Evolutionary conservation across 1,140 invertebrate species (phyloP).

Genomic region (Pseudomyrmex pallidus): DNA sequence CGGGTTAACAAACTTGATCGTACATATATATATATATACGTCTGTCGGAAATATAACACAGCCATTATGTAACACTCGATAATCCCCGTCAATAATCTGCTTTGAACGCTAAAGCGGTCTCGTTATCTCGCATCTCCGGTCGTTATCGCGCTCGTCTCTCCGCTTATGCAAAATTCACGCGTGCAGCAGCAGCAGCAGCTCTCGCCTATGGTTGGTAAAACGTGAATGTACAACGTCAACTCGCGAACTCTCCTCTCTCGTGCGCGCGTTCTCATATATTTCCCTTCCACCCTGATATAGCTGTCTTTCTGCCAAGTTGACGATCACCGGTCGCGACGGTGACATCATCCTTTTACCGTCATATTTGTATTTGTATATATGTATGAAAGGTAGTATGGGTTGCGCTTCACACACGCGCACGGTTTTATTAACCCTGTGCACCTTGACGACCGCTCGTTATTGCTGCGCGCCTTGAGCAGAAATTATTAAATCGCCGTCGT

Average conservation of each 20-base stretch:
- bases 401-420: background rate
- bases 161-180: slow-evolving; percentile 53
- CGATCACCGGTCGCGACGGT: background rate
- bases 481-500: slow-evolving; percentile 53
- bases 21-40: no score
- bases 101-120: slow-evolving; percentile 26
- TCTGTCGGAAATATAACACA: slow-evolving; percentile 22
- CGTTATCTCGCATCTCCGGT: slow-evolving; percentile 18
- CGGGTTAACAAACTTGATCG: background rate
- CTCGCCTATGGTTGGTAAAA: slow-evolving; percentile 18
- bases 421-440: slow-evolving; percentile 38
- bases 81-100: slow-evolving; percentile 43
- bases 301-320: background rate
- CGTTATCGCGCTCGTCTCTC: slow-evolving; percentile 34
- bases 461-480: slow-evolving; percentile 2
- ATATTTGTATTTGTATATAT: slow-evolving; percentile 31
- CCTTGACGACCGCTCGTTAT: slow-evolving; percentile 38
- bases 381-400: slow-evolving; percentile 28
- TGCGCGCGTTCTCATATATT: slow-evolving; percentile 19
- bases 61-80: background rate
- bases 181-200: slow-evolving; percentile 7
- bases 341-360: background rate
- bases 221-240: slow-evolving; percentile 37
- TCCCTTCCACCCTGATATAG: slow-evolving; percentile 16
- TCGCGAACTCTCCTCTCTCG: background rate